Evolutionary conservation across 2,113 vertebrate species (phyloP).

Genomic region (Platysternon megacephalum): DNA sequence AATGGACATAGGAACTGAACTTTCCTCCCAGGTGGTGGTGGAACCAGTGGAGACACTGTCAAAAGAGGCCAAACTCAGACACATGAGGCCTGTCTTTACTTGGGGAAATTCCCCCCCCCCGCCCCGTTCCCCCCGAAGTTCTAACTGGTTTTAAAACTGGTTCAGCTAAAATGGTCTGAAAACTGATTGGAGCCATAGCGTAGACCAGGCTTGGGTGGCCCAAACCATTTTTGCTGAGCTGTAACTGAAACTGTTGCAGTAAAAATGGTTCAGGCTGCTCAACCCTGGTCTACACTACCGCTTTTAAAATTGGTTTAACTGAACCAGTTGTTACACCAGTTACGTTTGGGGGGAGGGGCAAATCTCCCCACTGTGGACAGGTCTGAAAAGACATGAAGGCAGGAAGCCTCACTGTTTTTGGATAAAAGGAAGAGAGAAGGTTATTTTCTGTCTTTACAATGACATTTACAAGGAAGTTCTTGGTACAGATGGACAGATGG

Average conservation of each 20-base stretch:
- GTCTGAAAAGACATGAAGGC: not conserved
- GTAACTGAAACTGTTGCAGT: not conserved
- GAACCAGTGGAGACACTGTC: not conserved
- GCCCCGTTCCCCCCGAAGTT: fast-evolving
- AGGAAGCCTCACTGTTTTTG: no score
- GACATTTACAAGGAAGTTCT: not conserved
- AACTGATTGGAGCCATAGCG: not conserved
- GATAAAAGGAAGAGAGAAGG: not conserved
- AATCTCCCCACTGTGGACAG: not conserved
- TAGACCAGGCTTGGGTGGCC: not conserved
- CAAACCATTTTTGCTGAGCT: not conserved
- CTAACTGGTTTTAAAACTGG: not conserved
- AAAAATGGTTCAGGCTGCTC: not conserved
- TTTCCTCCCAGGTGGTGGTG: not conserved
- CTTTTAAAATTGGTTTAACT: not conserved
- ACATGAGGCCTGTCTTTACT: not conserved
- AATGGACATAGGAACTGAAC: fast-evolving
- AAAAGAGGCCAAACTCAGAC: fast-evolving
- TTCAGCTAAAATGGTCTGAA: not conserved
- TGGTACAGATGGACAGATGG: not conserved
- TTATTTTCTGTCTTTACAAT: not conserved
- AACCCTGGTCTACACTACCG: not conserved
- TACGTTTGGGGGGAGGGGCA: fast-evolving
- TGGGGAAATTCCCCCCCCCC: not conserved
- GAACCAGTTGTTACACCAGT: not conserved